Percentiles rank a stretch among this genome's conserved stretches.
These are phyloP conservation scores for Sylvia atricapilla DNA, from an alignment of 2,113 vertebrate species.

Conservation along the genomic window DNA sequence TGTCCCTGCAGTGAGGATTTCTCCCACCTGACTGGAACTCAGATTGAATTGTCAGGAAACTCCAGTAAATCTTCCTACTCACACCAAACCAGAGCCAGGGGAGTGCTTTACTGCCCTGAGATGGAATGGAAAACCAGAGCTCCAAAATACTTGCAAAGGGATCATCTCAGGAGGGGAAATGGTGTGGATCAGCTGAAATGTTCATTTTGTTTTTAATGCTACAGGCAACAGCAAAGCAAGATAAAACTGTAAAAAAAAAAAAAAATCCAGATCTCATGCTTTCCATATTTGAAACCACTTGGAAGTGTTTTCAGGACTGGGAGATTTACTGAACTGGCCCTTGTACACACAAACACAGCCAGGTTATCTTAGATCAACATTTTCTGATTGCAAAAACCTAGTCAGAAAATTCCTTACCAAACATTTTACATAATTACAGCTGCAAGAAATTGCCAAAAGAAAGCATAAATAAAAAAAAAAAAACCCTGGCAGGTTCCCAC, in stretches of 20 bases:
- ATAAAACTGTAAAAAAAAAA: not conserved
- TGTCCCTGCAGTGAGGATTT: not conserved
- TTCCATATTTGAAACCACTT: not conserved
- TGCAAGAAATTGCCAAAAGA: not conserved
- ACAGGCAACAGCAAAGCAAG: not conserved
- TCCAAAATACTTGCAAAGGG: not conserved
- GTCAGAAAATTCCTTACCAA: not conserved
- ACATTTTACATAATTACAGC: not conserved
- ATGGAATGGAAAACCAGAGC: slow-evolving; percentile 31
- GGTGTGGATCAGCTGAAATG: not conserved
- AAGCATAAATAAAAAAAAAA: not conserved
- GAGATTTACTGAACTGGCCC: not conserved
- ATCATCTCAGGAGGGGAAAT: not conserved
- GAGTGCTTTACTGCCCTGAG: not conserved
- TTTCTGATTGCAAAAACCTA: not conserved
- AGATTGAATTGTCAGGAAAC: not conserved
- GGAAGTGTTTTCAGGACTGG: not conserved
- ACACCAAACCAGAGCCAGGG: not conserved
- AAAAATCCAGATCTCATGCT: not conserved
- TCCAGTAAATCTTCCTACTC: not conserved
- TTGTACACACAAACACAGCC: not conserved
- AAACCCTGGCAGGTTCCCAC: not conserved
- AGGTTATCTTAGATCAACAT: not conserved
- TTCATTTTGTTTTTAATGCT: slow-evolving; percentile 2
- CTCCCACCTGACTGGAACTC: not conserved